phyloP scores from a whole-genome alignment of 2,888 invertebrate species.

The Pharmacophagus antenor region DNA sequence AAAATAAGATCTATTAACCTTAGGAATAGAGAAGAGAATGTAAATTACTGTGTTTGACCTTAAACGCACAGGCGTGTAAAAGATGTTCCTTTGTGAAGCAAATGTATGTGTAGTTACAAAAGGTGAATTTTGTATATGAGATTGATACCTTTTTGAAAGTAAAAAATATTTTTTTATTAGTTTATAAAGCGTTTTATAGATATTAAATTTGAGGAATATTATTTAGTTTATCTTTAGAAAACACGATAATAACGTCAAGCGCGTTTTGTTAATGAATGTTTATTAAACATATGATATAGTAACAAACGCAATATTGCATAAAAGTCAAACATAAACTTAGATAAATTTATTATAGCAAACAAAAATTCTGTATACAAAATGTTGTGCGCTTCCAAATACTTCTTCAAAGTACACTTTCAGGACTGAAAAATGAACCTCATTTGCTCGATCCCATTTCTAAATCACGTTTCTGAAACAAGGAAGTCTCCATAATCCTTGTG shows the following conservation, averaged over 20 bases:
- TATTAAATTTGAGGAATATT: too few species aligned
- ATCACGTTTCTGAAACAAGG: constrained; percentile 1
- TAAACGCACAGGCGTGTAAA: neutral
- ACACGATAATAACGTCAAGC: too few species aligned
- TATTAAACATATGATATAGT: too few species aligned
- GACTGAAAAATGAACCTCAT: neutral
- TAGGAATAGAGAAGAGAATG: neutral
- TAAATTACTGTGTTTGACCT: neutral
- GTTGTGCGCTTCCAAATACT: neutral
- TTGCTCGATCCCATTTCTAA: neutral
- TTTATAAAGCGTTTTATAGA: neutral
- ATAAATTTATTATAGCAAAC: neutral
- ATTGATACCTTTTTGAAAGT: neutral
- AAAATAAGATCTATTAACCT: too few species aligned
- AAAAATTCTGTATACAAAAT: neutral
- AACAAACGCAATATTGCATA: too few species aligned
- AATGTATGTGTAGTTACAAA: neutral
- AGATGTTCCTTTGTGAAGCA: neutral
- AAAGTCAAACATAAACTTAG: neutral
- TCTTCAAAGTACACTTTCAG: neutral
- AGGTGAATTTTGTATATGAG: neutral
- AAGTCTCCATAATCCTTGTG: neutral
- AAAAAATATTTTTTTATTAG: neutral
- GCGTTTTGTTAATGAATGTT: too few species aligned
- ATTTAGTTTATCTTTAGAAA: too few species aligned